Conservation (phyloP, 2,113 vertebrate genomes). For the Lichenostomus cassidix region DNA sequence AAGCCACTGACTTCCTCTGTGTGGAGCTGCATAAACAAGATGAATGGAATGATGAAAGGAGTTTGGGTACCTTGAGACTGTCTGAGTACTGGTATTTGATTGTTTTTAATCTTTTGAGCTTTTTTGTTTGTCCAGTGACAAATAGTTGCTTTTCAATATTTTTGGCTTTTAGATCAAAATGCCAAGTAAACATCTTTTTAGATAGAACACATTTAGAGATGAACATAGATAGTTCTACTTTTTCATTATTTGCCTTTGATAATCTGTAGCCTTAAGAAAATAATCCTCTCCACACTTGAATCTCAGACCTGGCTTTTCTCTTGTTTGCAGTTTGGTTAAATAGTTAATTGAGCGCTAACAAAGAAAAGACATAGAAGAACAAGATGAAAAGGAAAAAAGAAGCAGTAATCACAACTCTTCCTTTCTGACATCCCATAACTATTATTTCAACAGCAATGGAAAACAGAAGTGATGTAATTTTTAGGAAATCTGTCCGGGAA, state of each 20-base stretch:
- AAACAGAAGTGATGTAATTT: constrained; percentile 7
- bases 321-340: background rate
- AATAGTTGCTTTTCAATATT: background rate
- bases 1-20: background rate
- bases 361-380: background rate
- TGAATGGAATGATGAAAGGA: background rate
- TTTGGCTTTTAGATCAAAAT: background rate
- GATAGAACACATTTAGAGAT: background rate
- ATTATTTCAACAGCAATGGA: background rate
- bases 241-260: background rate
- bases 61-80: background rate
- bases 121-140: background rate
- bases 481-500: background rate
- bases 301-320: background rate
- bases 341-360: background rate
- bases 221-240: background rate
- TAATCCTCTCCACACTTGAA: background rate
- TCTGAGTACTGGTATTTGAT: background rate
- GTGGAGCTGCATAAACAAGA: background rate
- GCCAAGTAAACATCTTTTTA: background rate
- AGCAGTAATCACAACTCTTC: background rate
- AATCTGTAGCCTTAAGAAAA: constrained; percentile 3
- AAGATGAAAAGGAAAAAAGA: background rate
- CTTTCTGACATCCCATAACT: background rate
- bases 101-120: background rate